Conservation (phyloP, 2,888 invertebrate species). For the Spilosoma lubricipeda region DNA sequence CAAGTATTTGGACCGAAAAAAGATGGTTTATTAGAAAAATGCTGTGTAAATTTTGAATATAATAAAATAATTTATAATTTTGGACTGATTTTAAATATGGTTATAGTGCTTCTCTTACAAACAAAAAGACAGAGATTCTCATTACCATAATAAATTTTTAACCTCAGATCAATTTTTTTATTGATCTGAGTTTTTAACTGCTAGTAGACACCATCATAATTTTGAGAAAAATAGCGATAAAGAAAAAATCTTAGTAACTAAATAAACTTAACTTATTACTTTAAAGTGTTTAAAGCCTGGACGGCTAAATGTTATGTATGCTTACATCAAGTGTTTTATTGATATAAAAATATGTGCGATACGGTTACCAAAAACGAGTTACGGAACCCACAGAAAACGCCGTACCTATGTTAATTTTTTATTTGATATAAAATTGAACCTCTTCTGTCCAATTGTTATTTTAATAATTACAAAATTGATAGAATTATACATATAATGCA, state of each 20-base stretch:
- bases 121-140: not conserved
- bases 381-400: not conserved
- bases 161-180: too few species aligned
- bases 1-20: too few species aligned
- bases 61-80: too few species aligned
- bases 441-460: not conserved
- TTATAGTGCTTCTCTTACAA: not conserved
- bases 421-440: not conserved
- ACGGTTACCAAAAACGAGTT: not conserved
- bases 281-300: too few species aligned
- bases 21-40: too few species aligned
- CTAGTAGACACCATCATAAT: not conserved
- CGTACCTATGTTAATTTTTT: not conserved
- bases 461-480: not conserved
- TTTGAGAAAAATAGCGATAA: not conserved
- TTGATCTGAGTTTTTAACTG: too few species aligned
- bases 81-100: not conserved
- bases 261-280: too few species aligned
- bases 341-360: not conserved
- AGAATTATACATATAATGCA: not conserved
- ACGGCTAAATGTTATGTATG: not conserved
- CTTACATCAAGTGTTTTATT: not conserved
- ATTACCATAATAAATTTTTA: not conserved
- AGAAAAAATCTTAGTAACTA: too few species aligned
- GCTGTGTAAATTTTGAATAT: too few species aligned